phyloP scores from a whole-genome alignment of 2,113 vertebrate species.

The Stegastes partitus region DNA sequence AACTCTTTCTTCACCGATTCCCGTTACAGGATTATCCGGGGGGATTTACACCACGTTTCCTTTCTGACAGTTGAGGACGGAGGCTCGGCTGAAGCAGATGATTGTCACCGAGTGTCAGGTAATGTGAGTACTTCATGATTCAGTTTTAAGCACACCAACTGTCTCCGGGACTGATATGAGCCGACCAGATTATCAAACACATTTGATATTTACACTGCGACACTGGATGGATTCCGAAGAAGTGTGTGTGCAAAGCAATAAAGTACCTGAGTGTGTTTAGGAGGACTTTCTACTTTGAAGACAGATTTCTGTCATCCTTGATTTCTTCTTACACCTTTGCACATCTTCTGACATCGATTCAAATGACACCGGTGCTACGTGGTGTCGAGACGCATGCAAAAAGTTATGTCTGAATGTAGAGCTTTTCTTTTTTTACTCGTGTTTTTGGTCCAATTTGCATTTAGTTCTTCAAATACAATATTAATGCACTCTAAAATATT shows the following conservation, averaged over 20 bases:
- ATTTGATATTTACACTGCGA: conserved; percentile 35
- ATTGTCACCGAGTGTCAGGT: conserved; percentile 34
- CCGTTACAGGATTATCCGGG: conserved; percentile 23
- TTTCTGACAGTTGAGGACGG: conserved; percentile 13
- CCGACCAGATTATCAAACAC: conserved; percentile 8
- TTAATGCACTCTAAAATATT: not conserved
- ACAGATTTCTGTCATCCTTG: not conserved
- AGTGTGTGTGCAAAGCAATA: not conserved
- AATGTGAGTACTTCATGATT: conserved; percentile 19
- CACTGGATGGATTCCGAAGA: conserved; percentile 4
- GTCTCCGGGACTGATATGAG: conserved; percentile 11
- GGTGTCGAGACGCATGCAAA: not conserved
- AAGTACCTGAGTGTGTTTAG: not conserved
- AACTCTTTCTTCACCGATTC: conserved; percentile 14
- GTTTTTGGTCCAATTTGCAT: not conserved
- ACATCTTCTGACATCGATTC: not conserved
- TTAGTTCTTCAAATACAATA: too few species aligned
- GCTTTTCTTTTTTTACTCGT: not conserved
- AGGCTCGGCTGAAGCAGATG: conserved; percentile 17
- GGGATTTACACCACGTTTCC: conserved; percentile 22
- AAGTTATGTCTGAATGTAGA: not conserved
- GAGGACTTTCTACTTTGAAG: not conserved
- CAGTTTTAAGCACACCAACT: conserved; percentile 36
- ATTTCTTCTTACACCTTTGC: not conserved
- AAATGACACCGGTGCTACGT: not conserved